Conservation (phyloP, 2,113 vertebrate species). For the Neomonachus schauinslandi region DNA sequence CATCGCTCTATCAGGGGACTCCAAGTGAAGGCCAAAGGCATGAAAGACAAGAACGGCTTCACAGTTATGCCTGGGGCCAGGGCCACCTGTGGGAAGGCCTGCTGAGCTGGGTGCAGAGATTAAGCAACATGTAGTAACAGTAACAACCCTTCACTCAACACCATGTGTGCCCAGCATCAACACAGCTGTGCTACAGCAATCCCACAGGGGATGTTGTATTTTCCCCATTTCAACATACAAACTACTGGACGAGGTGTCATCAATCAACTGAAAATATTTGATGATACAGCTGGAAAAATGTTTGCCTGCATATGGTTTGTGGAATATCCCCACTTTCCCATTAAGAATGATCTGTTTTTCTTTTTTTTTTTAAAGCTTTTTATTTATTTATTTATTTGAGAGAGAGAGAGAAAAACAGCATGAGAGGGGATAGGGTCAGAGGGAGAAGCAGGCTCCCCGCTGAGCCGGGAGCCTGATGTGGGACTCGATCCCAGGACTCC, state of each 20-base stretch:
- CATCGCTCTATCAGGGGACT: not conserved
- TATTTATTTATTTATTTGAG: too few species aligned
- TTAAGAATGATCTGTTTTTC: not conserved
- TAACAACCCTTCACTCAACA: not conserved
- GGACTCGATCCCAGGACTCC: too few species aligned
- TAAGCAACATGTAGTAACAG: not conserved
- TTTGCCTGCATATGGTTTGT: not conserved
- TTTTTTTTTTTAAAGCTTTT: too few species aligned
- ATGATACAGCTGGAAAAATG: not conserved
- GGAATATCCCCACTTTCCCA: not conserved
- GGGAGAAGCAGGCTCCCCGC: too few species aligned
- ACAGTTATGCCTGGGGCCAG: not conserved
- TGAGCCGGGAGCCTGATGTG: too few species aligned
- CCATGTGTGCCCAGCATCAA: not conserved
- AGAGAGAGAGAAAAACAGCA: too few species aligned
- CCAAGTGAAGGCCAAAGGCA: not conserved
- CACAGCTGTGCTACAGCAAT: not conserved
- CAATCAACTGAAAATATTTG: not conserved
- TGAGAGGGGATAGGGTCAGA: too few species aligned
- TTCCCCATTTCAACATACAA: not conserved
- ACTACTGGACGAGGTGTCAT: not conserved
- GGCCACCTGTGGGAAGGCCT: not conserved
- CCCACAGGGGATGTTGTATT: fast-evolving
- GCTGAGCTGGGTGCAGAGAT: not conserved
- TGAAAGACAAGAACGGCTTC: not conserved